phyloP scores from a whole-genome alignment of 2,797 vertebrate genomes.

The Diplodus puntazzo region DNA sequence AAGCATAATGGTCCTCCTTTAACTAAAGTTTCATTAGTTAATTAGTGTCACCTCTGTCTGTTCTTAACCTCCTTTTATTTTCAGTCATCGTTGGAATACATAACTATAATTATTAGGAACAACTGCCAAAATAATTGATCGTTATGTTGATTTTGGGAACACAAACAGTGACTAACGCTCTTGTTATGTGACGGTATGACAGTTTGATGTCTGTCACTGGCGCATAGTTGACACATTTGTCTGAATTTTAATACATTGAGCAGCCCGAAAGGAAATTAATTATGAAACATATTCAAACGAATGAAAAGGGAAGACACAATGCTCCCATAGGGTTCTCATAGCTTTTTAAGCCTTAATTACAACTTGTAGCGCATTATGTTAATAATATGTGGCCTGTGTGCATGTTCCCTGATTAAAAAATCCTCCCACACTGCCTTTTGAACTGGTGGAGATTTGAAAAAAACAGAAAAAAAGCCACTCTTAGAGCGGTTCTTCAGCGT shows the following conservation, averaged over 20 bases:
- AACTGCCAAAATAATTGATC: not conserved
- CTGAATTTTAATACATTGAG: conserved; percentile 42
- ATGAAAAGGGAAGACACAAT: conserved; percentile 41
- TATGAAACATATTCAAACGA: conserved; percentile 56
- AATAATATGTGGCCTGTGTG: conserved; percentile 69
- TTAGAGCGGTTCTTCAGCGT: conserved; percentile 44
- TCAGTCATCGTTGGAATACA: not conserved
- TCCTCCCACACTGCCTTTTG: conserved; percentile 77
- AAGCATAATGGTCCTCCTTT: no score
- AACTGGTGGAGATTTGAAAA: conserved; percentile 65
- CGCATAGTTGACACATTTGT: conserved; percentile 30
- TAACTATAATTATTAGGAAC: not conserved
- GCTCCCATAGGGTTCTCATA: conserved; percentile 28
- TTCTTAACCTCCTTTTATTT: not conserved
- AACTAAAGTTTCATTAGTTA: no score
- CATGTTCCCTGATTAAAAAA: conserved; percentile 63
- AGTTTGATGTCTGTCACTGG: conserved; percentile 14
- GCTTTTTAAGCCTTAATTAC: conserved; percentile 70
- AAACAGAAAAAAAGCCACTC: conserved; percentile 56
- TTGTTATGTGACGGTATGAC: not conserved
- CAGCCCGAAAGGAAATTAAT: conserved; percentile 39
- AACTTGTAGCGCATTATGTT: conserved; percentile 71
- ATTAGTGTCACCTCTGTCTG: not conserved
- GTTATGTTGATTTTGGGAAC: not conserved
- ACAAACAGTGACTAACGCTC: not conserved